These are phyloP conservation scores for Rousettus madagascariensis DNA, from an alignment of 2,797 vertebrate species.

Conservation along the genomic window DNA sequence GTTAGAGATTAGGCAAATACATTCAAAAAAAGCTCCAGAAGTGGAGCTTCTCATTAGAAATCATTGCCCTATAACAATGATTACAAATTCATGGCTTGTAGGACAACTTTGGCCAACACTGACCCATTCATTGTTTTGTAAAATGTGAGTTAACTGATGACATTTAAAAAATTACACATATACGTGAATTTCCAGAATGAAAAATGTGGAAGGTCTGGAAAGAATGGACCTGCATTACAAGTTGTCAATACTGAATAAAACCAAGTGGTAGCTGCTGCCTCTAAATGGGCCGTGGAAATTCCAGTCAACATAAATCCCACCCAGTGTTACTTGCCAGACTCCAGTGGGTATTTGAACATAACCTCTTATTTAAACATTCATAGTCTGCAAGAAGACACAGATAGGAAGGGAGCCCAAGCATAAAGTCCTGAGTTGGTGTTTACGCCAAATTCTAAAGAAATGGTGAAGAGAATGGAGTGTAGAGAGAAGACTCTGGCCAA, in stretches of 20 bases:
- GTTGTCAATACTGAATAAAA: background rate
- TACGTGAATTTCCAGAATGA: slow-evolving; percentile 23
- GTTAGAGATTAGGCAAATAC: background rate
- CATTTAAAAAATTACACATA: background rate
- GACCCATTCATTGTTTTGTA: background rate
- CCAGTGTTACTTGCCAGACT: background rate
- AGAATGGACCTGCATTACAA: background rate
- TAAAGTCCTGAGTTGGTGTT: background rate
- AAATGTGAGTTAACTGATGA: slow-evolving; percentile 2
- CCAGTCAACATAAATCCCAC: background rate
- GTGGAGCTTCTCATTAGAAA: background rate
- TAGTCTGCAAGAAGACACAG: background rate
- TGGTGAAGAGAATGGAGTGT: background rate
- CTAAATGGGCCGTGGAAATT: background rate
- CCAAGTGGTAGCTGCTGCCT: background rate
- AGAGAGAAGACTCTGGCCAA: background rate
- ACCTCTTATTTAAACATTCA: background rate
- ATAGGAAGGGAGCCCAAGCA: background rate
- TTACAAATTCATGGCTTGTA: background rate
- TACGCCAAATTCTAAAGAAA: background rate
- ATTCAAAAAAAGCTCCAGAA: background rate
- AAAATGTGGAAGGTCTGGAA: background rate
- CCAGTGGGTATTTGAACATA: background rate
- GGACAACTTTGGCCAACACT: background rate
- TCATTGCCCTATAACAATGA: background rate